Evolutionary conservation across 1,140 invertebrate genomes (phyloP).

Genomic region (Papilio polytes): DNA sequence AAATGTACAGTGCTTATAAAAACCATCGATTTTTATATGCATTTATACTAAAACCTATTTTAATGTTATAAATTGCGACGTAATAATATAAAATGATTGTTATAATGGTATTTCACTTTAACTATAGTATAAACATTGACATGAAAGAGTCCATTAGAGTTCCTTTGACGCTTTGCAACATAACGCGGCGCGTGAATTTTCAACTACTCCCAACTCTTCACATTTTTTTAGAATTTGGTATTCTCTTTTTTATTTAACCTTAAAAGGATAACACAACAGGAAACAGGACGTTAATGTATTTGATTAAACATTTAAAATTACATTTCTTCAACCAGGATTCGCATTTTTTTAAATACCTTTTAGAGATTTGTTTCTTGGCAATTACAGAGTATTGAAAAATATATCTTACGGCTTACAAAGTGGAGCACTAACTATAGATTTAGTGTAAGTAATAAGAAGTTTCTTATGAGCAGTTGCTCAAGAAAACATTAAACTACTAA

Average conservation of each 20-base stretch:
- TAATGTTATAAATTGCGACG: too few species aligned
- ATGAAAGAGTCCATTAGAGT: not conserved
- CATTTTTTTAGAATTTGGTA: not conserved
- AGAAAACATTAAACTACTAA: not conserved
- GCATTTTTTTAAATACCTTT: not conserved
- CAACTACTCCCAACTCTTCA: constrained; percentile 4
- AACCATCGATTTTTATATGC: too few species aligned
- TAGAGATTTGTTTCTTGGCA: not conserved
- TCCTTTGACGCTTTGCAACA: not conserved
- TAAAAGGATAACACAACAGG: not conserved
- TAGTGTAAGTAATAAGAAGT: too few species aligned
- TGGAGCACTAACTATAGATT: too few species aligned
- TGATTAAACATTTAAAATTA: not conserved
- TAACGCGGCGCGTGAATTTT: not conserved
- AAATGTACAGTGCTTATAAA: too few species aligned
- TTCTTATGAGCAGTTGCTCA: not conserved
- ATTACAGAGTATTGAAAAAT: too few species aligned
- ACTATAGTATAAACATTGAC: not conserved
- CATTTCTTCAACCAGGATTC: not conserved
- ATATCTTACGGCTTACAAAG: too few species aligned
- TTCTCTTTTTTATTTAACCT: not conserved
- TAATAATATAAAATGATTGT: not conserved
- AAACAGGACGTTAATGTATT: not conserved
- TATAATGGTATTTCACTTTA: not conserved
- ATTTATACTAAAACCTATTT: too few species aligned